Conservation (phyloP, 2,888 invertebrate genomes). For the Eilema griseolum region DNA sequence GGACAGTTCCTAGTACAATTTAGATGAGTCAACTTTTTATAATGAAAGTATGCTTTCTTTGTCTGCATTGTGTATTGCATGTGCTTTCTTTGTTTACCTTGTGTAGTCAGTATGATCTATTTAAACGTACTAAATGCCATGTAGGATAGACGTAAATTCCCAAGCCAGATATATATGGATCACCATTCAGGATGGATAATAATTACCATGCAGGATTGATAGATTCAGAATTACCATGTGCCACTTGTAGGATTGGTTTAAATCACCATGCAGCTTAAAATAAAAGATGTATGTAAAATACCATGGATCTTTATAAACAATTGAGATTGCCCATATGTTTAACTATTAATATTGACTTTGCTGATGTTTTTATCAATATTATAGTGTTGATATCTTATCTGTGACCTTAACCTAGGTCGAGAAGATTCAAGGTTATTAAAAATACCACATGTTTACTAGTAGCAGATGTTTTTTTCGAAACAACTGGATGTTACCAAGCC, state of each 20-base stretch:
- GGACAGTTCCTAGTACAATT: slow-evolving; percentile 5
- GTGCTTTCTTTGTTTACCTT: not conserved
- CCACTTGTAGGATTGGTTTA: too few species aligned
- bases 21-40: not conserved
- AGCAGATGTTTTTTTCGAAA: not conserved
- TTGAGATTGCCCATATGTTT: not conserved
- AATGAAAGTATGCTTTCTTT: slow-evolving; percentile 11
- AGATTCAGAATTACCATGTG: too few species aligned
- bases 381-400: slow-evolving; percentile 23
- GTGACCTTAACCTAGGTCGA: slow-evolving; percentile 46
- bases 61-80: not conserved
- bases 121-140: not conserved
- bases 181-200: too few species aligned
- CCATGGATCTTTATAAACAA: not conserved
- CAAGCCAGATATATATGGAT: too few species aligned
- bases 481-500: not conserved
- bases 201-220: not conserved
- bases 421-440: slow-evolving; percentile 15
- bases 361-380: slow-evolving; percentile 6
- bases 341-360: not conserved
- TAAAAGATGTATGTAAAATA: too few species aligned
- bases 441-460: not conserved
- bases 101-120: not conserved
- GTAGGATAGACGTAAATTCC: not conserved
- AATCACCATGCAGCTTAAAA: not conserved